Evolutionary conservation across 2,888 invertebrate species (phyloP).

Genomic region (Agrilus biguttatus): DNA sequence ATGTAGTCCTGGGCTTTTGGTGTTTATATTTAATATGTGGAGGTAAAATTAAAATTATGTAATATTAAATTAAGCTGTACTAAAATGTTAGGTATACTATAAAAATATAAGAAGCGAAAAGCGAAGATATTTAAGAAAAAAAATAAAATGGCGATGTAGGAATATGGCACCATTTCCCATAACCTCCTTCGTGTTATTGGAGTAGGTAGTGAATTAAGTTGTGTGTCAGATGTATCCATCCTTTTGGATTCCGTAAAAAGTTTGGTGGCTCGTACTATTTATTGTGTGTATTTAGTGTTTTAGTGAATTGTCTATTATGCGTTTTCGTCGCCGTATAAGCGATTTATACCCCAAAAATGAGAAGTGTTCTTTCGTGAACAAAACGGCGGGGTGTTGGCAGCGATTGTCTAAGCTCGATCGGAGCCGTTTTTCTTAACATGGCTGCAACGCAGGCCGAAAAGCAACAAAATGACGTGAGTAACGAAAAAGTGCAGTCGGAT

Average conservation of each 20-base stretch:
- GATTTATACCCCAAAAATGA: conserved; percentile 29
- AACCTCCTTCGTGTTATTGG: conserved; percentile 65
- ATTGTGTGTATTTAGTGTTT: conserved; percentile 25
- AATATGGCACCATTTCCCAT: conserved; percentile 59
- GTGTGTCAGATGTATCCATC: conserved; percentile 53
- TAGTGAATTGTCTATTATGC: conserved; percentile 32
- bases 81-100: conserved; percentile 6
- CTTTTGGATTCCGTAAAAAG: conserved; percentile 32
- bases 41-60: neutral
- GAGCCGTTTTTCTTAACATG: conserved; percentile 48
- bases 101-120: conserved; percentile 14
- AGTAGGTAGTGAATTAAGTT: conserved; percentile 62
- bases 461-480: conserved; percentile 63
- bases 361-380: conserved; percentile 30
- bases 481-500: conserved; percentile 47
- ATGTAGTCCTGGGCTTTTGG: too few relatives aligned
- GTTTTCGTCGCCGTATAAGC: conserved; percentile 31
- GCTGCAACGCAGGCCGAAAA: conserved; percentile 76
- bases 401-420: conserved; percentile 34
- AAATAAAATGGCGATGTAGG: conserved; percentile 39
- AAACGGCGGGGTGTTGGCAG: conserved; percentile 47
- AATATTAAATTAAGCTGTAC: neutral
- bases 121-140: conserved; percentile 2
- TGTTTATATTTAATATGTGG: neutral
- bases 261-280: conserved; percentile 31